Evolutionary conservation across 2,888 invertebrate species (phyloP).

Genomic region (Aproaerema taeniolella): DNA sequence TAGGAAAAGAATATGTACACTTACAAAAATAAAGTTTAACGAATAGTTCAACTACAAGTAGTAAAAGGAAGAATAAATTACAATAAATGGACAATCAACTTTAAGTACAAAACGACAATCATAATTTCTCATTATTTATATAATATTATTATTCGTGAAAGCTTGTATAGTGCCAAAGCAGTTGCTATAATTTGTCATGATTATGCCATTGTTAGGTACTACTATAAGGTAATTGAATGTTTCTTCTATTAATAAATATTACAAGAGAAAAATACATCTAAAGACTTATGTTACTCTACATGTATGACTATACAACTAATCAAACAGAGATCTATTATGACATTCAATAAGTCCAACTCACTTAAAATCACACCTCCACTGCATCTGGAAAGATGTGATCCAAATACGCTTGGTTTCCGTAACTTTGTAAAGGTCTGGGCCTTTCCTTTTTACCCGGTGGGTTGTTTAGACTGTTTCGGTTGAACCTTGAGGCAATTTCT

Average conservation of each 20-base stretch:
- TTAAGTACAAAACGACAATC: constrained; percentile 30
- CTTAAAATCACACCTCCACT: constrained; percentile 52
- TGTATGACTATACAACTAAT: constrained; percentile 13
- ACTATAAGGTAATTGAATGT: neutral
- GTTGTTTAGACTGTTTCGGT: constrained; percentile 46
- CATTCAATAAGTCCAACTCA: constrained; percentile 8
- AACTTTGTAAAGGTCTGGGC: constrained; percentile 77
- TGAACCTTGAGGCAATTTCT: constrained; percentile 65
- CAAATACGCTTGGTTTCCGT: constrained; percentile 78
- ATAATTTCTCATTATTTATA: constrained; percentile 16
- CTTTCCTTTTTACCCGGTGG: constrained; percentile 53
- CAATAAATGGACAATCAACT: constrained; percentile 32
- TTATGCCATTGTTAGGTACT: constrained; percentile 7
- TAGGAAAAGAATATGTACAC: constrained; percentile 58
- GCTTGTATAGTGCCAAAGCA: constrained; percentile 19
- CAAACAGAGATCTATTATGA: constrained; percentile 20
- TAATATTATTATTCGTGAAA: constrained; percentile 13
- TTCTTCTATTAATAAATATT: constrained; percentile 17
- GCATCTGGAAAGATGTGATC: constrained; percentile 79
- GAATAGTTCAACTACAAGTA: constrained; percentile 24
- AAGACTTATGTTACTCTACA: constrained; percentile 10
- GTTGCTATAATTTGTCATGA: constrained; percentile 16
- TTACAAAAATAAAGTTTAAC: constrained; percentile 45
- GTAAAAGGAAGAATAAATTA: constrained; percentile 8
- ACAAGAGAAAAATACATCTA: constrained; percentile 11